These are phyloP conservation scores for Liodrosophila aerea DNA, from an alignment of 2,888 invertebrate genomes.

Conservation along the genomic window DNA sequence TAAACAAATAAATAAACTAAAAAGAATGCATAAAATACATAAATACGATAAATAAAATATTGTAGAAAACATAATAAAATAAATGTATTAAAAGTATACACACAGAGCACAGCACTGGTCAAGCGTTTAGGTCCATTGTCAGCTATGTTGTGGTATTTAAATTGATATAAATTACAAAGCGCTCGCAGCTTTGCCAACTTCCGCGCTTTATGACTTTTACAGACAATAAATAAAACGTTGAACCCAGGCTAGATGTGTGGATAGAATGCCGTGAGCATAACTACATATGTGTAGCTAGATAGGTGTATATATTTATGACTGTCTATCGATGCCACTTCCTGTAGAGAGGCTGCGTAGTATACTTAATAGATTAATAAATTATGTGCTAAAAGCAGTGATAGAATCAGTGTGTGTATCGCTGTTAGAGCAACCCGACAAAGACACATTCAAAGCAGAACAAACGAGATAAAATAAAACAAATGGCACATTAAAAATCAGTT, in stretches of 20 bases:
- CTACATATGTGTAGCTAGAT: no score
- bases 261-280: no score
- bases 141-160: slow-evolving; percentile 20
- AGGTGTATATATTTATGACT: no score
- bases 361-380: slow-evolving; percentile 12
- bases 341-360: slow-evolving; percentile 1
- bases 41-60: no score
- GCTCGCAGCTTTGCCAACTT: slow-evolving; percentile 16
- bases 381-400: background rate
- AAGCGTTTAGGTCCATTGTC: background rate
- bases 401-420: no score
- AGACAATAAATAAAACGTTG: slow-evolving; percentile 18
- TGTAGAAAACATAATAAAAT: no score
- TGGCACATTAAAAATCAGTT: slow-evolving; percentile 31
- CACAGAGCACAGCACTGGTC: background rate
- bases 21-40: no score
- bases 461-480: slow-evolving; percentile 1
- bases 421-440: no score
- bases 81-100: background rate
- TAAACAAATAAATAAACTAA: no score
- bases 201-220: no score
- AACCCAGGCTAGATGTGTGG: no score
- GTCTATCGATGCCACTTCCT: slow-evolving; percentile 28
- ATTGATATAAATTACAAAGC: slow-evolving; percentile 36
- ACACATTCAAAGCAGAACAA: background rate